Percentiles rank a stretch among this genome's conserved stretches.
These are phyloP conservation scores for Drosophila histrio DNA, from an alignment of 2,888 invertebrate species.

Conservation along the genomic window DNA sequence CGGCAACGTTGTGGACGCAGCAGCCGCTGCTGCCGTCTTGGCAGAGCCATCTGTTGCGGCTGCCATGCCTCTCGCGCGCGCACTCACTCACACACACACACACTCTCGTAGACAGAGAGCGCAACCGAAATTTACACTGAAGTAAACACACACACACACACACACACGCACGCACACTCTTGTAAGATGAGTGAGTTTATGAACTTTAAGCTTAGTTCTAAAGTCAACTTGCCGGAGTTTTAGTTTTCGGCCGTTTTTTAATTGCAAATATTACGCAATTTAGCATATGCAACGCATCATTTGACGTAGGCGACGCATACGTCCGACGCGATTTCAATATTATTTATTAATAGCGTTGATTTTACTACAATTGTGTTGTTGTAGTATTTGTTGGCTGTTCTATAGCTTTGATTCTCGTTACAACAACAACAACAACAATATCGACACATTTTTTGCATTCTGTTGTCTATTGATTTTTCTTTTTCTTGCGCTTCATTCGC, in stretches of 20 bases:
- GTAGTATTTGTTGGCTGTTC: constrained; percentile 20
- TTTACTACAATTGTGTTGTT: constrained; percentile 13
- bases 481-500: constrained; percentile 78
- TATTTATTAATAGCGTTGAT: constrained; percentile 66
- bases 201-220: constrained; percentile 58
- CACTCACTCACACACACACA: constrained; percentile 10
- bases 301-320: constrained; percentile 46
- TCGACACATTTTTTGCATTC: constrained; percentile 69
- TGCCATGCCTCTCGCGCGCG: constrained; percentile 53
- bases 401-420: constrained; percentile 43
- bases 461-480: constrained; percentile 72
- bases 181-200: constrained; percentile 30
- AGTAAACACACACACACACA: constrained; percentile 41
- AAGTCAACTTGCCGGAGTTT: constrained; percentile 37
- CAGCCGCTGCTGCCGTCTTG: constrained; percentile 53
- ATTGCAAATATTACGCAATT: constrained; percentile 57
- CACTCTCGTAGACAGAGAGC: constrained; percentile 7
- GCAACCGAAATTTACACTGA: constrained; percentile 51
- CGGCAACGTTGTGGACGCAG: constrained; percentile 47
- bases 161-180: constrained; percentile 17
- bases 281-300: constrained; percentile 64
- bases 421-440: constrained; percentile 36
- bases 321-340: constrained; percentile 19
- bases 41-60: constrained; percentile 76
- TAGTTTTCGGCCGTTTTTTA: constrained; percentile 26